phyloP scores from a whole-genome alignment of 1,140 invertebrate genomes.

The Sesamia nonagrioides region DNA sequence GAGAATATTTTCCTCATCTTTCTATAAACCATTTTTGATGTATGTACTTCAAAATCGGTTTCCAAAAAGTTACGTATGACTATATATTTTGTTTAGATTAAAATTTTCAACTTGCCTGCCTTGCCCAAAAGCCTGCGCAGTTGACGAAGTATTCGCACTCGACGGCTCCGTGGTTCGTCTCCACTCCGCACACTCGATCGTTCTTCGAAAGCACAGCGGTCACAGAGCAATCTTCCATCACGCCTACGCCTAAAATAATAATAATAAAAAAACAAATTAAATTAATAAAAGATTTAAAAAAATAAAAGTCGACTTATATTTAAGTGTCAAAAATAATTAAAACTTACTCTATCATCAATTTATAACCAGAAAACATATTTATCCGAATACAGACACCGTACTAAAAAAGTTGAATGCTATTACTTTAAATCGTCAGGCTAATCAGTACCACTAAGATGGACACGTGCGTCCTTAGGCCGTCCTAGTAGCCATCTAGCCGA shows the following conservation, averaged over 20 bases:
- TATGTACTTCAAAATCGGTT: no score
- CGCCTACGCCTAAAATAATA: constrained; percentile 91
- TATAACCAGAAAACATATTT: constrained; percentile 20
- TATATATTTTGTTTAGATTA: no score
- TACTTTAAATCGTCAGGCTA: no score
- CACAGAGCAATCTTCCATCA: constrained; percentile 95
- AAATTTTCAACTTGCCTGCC: constrained; percentile 71
- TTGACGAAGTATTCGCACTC: constrained; percentile 97
- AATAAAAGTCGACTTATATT: no score
- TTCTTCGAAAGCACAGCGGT: constrained; percentile 90
- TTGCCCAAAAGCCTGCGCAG: constrained; percentile 95
- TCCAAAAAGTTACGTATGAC: no score
- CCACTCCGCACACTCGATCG: constrained; percentile 91
- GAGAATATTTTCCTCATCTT: no score
- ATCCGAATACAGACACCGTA: no score
- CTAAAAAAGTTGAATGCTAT: no score
- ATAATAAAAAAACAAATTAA: background rate
- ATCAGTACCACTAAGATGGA: background rate
- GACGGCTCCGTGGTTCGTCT: constrained; percentile 93
- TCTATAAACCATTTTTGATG: no score
- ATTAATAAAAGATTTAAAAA: no score
- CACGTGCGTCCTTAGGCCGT: background rate
- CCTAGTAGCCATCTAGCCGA: background rate
- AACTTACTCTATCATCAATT: constrained; percentile 5
- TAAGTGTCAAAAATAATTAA: background rate